A percentile compares a stretch with the other conserved stretches of the same genome.
Conservation (phyloP, 2,113 vertebrate genomes). For the Macrotis lagotis region DNA sequence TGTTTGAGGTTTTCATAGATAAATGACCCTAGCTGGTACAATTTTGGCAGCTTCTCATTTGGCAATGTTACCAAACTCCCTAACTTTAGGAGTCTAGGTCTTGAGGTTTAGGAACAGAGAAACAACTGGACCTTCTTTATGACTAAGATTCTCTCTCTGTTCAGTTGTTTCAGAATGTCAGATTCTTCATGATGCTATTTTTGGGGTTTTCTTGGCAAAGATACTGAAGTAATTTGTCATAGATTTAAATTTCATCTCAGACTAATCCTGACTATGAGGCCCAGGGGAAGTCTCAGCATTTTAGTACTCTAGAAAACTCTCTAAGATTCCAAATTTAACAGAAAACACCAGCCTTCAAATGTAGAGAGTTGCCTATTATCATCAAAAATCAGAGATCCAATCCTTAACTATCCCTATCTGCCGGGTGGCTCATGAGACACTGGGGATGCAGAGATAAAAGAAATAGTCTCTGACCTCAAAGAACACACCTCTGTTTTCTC, state of each 20-base stretch:
- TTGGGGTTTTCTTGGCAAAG: background rate
- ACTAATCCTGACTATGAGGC: background rate
- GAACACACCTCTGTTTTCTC: background rate
- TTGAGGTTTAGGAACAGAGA: background rate
- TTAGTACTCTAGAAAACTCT: background rate
- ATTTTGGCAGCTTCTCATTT: background rate
- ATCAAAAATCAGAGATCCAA: background rate
- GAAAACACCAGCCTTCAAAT: background rate
- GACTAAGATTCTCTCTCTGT: background rate
- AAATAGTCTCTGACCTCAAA: background rate
- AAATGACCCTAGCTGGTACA: background rate
- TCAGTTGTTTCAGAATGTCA: background rate
- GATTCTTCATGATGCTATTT: background rate
- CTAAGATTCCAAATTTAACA: background rate
- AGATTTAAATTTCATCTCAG: background rate
- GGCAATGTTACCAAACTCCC: background rate
- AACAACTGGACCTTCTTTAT: background rate
- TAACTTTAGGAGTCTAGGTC: background rate
- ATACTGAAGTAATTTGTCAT: background rate
- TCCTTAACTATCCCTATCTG: background rate
- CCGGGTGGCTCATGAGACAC: background rate
- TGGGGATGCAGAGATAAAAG: background rate
- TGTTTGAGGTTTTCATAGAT: background rate
- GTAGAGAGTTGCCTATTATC: background rate
- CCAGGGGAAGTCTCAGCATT: background rate